Conservation (phyloP, 2,888 invertebrate species). For the Drosophila mercatorum region DNA sequence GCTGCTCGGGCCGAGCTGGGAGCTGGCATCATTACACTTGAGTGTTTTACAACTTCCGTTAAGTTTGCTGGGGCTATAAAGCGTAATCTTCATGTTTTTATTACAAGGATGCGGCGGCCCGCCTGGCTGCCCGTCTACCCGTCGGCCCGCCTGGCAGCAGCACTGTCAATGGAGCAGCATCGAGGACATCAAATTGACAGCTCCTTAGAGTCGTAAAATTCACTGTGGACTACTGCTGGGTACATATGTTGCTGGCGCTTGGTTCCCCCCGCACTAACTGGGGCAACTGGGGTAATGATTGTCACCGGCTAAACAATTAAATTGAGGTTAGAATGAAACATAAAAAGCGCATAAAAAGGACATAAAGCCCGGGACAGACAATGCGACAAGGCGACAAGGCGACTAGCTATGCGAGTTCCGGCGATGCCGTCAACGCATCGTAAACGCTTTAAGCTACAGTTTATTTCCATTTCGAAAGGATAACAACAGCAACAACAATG, state of each 20-base stretch:
- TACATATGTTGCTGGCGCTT: slow-evolving; percentile 58
- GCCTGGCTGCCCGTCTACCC: slow-evolving; percentile 19
- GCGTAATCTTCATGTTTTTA: slow-evolving; percentile 81
- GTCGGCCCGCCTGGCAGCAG: slow-evolving; percentile 26
- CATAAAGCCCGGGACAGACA: slow-evolving; percentile 75
- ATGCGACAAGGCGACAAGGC: slow-evolving; percentile 19
- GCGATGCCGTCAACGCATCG: slow-evolving; percentile 78
- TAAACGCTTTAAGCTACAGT: slow-evolving; percentile 82
- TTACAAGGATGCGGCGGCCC: slow-evolving; percentile 44
- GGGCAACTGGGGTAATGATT: slow-evolving; percentile 81
- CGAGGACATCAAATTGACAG: slow-evolving; percentile 79
- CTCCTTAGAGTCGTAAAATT: slow-evolving; percentile 75
- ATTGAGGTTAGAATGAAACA: slow-evolving; percentile 85
- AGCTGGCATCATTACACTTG: slow-evolving; percentile 77
- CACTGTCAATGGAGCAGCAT: slow-evolving; percentile 68
- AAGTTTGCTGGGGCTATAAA: slow-evolving; percentile 72
- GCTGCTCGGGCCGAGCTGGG: slow-evolving; percentile 1
- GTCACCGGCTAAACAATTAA: slow-evolving; percentile 85
- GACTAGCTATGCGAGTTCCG: slow-evolving; percentile 28
- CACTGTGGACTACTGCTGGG: slow-evolving; percentile 40
- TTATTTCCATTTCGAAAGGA: slow-evolving; percentile 80
- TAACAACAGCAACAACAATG: slow-evolving; percentile 47
- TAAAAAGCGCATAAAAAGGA: slow-evolving; percentile 84
- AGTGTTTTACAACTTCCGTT: slow-evolving; percentile 83
- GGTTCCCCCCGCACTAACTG: slow-evolving; percentile 7